These are phyloP conservation scores for Apteryx mantelli DNA, from an alignment of 2,113 vertebrate genomes.

Conservation along the genomic window DNA sequence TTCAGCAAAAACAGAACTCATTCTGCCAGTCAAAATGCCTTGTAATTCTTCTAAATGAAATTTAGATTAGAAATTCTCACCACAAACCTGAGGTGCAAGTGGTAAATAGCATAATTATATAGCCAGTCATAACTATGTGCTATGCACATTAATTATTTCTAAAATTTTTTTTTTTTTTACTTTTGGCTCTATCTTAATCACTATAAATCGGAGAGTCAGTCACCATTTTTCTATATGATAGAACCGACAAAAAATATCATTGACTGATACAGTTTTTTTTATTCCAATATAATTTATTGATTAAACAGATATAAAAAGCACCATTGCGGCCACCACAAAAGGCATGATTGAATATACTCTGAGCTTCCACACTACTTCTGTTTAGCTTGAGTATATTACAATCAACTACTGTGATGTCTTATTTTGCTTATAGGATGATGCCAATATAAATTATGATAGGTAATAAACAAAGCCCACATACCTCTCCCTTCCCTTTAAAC, in stretches of 20 bases:
- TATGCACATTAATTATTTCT: not conserved
- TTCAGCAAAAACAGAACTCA: not conserved
- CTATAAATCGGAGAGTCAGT: not conserved
- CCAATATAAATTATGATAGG: constrained; percentile 34
- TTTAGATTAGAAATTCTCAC: not conserved
- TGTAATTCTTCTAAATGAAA: not conserved
- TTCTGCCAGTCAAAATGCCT: not conserved
- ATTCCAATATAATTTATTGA: not conserved
- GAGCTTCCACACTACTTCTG: not conserved
- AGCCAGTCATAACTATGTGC: not conserved
- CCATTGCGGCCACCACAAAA: not conserved
- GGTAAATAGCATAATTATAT: not conserved
- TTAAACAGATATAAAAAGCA: not conserved
- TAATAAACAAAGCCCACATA: constrained; percentile 23
- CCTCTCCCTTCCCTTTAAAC: constrained; percentile 16
- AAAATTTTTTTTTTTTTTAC: not conserved
- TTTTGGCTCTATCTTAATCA: not conserved
- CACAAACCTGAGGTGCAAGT: not conserved
- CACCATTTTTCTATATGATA: not conserved
- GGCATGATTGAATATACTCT: not conserved
- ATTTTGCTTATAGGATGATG: not conserved
- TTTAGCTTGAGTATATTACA: not conserved
- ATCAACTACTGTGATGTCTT: not conserved
- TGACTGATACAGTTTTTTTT: not conserved
- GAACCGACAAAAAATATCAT: not conserved